phyloP scores from a whole-genome alignment of 1,140 invertebrate species.

The Ceratoteleas bidentatus region DNA sequence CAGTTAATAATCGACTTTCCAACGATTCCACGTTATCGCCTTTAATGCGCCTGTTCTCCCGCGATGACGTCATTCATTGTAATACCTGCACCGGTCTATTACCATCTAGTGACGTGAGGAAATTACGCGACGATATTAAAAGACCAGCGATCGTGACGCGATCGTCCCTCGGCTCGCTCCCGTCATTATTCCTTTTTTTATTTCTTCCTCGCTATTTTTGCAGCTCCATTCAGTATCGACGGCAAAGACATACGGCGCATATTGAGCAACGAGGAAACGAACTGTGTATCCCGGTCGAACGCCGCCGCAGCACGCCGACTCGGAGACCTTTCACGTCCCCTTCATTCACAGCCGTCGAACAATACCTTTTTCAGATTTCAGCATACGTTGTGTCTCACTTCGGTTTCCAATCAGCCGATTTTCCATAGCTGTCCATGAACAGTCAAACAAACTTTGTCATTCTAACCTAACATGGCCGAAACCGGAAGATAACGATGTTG shows the following conservation, averaged over 20 bases:
- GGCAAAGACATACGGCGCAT: slow-evolving; percentile 59
- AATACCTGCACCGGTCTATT: slow-evolving; percentile 20
- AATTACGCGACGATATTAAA: slow-evolving; percentile 19
- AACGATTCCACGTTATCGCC: slow-evolving; percentile 32
- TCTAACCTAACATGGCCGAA: no score
- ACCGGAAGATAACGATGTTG: no score
- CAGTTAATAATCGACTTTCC: slow-evolving; percentile 48
- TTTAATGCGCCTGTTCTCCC: slow-evolving; percentile 32
- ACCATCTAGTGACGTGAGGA: slow-evolving; percentile 18
- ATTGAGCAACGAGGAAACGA: slow-evolving; percentile 67
- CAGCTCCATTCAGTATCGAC: slow-evolving; percentile 56
- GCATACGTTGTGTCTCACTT: slow-evolving; percentile 7
- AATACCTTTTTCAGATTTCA: slow-evolving; percentile 62
- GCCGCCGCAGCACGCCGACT: slow-evolving; percentile 35
- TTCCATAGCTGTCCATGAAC: no score
- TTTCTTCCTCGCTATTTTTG: slow-evolving; percentile 43
- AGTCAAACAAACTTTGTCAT: no score
- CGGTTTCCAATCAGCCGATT: background rate
- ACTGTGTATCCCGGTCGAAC: slow-evolving; percentile 45
- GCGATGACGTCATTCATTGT: slow-evolving; percentile 32
- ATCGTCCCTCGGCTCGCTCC: slow-evolving; percentile 4
- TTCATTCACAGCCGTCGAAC: slow-evolving; percentile 64
- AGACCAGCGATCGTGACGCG: slow-evolving; percentile 7
- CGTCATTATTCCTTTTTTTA: slow-evolving; percentile 2
- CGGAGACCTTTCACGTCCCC: slow-evolving; percentile 67